Evolutionary conservation across 2,113 vertebrate genomes (phyloP).

Genomic region (Halichoerus grypus): DNA sequence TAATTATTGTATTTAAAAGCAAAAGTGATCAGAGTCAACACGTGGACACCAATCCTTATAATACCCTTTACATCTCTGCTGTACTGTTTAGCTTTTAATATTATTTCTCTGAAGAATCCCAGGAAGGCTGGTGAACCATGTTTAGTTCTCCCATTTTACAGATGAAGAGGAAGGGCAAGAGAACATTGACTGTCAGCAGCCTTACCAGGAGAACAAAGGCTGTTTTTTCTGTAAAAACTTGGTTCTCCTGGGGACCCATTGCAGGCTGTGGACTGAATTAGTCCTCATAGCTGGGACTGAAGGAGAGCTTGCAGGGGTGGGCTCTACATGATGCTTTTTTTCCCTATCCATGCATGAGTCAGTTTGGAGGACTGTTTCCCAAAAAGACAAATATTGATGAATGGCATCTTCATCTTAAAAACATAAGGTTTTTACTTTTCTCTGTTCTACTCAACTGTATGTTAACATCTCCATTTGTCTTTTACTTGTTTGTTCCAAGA

Average conservation of each 20-base stretch:
- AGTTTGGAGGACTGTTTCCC: background rate
- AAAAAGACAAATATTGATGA: background rate
- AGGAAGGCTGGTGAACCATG: background rate
- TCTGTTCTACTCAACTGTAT: background rate
- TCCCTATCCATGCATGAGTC: background rate
- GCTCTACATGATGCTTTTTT: background rate
- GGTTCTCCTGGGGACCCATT: background rate
- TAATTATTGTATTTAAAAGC: background rate
- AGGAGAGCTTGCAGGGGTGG: no score
- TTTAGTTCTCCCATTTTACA: background rate
- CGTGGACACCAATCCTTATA: background rate
- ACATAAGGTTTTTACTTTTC: background rate
- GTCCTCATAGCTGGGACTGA: no score
- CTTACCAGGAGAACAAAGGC: background rate
- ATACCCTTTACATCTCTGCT: background rate
- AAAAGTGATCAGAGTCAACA: background rate
- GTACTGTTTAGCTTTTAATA: background rate
- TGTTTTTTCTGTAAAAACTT: background rate
- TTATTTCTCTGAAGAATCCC: background rate
- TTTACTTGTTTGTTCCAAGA: background rate
- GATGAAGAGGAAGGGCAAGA: background rate
- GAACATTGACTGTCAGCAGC: background rate
- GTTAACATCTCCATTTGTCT: background rate
- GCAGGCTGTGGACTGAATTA: background rate
- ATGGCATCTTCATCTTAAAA: background rate